phyloP scores from a whole-genome alignment of 92 coral and sea anemone genomes.

The Parazoanthus atlanticus region DNA sequence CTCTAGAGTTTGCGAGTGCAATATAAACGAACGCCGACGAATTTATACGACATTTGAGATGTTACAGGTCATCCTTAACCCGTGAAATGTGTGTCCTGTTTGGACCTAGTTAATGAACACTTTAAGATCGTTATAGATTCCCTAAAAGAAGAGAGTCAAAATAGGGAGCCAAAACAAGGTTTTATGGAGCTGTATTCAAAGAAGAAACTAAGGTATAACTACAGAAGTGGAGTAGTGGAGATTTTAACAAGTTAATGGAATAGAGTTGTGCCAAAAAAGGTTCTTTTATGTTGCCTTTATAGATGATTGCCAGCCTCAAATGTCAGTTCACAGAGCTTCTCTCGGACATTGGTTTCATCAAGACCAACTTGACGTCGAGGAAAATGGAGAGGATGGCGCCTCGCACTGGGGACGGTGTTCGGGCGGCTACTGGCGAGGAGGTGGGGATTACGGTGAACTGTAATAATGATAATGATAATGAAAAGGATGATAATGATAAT shows the following conservation, averaged over 20 bases:
- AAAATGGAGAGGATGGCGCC: conserved; percentile 77
- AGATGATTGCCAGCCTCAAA: conserved; percentile 93
- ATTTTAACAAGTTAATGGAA: no score
- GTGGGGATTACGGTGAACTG: conserved; percentile 27
- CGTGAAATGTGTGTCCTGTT: no score
- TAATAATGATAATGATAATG: background rate
- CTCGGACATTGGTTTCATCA: conserved; percentile 86
- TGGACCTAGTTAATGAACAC: no score
- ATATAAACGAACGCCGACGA: no score
- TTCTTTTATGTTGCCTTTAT: background rate
- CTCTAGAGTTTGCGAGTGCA: no score
- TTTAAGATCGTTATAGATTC: no score
- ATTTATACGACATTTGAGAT: no score
- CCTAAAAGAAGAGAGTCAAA: background rate
- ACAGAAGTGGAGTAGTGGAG: no score
- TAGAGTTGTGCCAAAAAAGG: no score
- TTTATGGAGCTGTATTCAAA: no score
- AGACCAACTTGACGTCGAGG: conserved; percentile 75
- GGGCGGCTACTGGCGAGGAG: conserved; percentile 72
- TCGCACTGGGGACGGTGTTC: conserved; percentile 88
- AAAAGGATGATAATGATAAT: background rate
- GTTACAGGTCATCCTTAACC: no score
- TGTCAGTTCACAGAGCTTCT: conserved; percentile 83
- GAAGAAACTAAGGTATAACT: no score
- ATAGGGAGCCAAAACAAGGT: background rate